Evolutionary conservation across 1,140 invertebrate genomes (phyloP).

Genomic region (Drosophila nasuta): DNA sequence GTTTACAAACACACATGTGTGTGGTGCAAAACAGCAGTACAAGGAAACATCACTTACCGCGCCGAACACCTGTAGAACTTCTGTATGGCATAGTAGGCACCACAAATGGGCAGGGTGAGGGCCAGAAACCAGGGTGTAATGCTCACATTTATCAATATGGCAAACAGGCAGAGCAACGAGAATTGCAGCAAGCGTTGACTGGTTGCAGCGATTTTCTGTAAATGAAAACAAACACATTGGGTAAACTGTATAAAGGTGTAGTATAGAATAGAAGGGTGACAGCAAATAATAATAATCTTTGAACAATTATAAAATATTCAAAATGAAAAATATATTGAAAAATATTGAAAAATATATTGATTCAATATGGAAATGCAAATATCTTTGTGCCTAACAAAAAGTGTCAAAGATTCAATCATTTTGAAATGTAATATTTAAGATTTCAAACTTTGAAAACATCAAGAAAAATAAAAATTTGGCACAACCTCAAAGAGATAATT

Average conservation of each 20-base stretch:
- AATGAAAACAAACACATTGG: conserved; percentile 48
- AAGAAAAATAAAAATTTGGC: neutral
- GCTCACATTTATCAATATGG: conserved; percentile 89
- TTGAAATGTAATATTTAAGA: no score
- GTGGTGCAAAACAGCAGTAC: neutral
- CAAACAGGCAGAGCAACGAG: conserved; percentile 89
- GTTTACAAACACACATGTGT: neutral
- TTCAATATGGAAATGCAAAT: no score
- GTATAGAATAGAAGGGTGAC: no score
- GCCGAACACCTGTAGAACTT: conserved; percentile 90
- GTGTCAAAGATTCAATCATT: no score
- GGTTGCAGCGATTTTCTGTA: conserved; percentile 91
- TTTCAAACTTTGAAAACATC: no score
- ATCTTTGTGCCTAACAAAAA: no score
- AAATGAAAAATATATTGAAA: no score
- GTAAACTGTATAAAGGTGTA: neutral
- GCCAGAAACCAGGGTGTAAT: conserved; percentile 90
- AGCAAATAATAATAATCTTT: no score
- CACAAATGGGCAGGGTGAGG: conserved; percentile 88
- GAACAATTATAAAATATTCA: no score
- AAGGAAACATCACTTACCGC: conserved; percentile 85
- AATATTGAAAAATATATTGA: no score
- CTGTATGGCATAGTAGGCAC: conserved; percentile 89
- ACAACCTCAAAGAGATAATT: neutral
- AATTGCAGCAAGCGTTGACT: conserved; percentile 91